Evolutionary conservation across 2,113 vertebrate genomes (phyloP).

Genomic region (Equus quagga): DNA sequence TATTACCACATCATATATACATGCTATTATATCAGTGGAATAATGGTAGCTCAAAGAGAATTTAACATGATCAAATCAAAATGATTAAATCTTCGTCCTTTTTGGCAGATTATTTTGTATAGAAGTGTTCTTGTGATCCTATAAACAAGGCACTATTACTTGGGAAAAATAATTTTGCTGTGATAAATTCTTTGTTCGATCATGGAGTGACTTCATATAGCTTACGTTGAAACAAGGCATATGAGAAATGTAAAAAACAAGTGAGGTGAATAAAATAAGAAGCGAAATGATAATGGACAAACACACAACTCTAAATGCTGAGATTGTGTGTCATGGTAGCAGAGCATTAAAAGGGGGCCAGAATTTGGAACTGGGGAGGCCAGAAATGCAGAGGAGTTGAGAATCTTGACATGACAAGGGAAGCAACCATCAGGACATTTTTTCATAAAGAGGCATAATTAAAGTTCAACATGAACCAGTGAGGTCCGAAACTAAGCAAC

Average conservation of each 20-base stretch:
- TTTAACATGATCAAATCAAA: conserved; percentile 42
- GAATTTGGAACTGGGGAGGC: conserved; percentile 4
- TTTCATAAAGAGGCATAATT: conserved; percentile 39
- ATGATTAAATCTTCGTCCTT: not conserved
- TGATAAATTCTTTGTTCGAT: conserved; percentile 27
- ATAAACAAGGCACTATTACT: not conserved
- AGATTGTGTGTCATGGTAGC: not conserved
- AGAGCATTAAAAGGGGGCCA: not conserved
- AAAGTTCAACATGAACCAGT: conserved; percentile 47
- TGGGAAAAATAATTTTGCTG: conserved; percentile 16
- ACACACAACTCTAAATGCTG: not conserved
- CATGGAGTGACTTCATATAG: not conserved
- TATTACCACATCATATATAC: not conserved
- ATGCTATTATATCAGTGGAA: not conserved
- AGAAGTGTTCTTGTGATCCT: not conserved
- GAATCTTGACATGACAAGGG: not conserved
- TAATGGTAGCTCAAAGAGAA: not conserved
- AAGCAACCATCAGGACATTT: not conserved
- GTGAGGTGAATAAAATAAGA: conserved; percentile 31
- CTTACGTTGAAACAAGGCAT: conserved; percentile 16
- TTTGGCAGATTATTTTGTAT: not conserved
- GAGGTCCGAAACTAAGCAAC: conserved; percentile 50
- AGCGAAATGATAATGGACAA: conserved; percentile 2
- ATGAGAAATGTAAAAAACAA: not conserved
- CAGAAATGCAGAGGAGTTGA: not conserved